Evolutionary conservation across 2,797 vertebrate species (phyloP), one percentile per base, ranked within the genome.

Genomic region (Cetoscarus ocellatus): DNA sequence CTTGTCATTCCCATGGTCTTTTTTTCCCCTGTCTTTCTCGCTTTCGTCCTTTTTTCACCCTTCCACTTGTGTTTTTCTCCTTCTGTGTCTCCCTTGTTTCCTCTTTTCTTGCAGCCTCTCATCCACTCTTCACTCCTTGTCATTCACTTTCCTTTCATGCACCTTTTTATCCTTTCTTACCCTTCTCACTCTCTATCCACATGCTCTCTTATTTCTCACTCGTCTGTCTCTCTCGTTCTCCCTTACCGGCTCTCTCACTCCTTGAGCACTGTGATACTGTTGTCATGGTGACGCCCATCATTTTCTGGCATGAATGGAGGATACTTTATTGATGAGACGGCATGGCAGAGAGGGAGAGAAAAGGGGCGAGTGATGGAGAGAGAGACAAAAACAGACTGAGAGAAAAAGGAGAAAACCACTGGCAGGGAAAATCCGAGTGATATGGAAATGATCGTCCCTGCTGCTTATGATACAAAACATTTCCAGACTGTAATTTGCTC

Each of bases 221-320:
- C 57, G 4, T 54, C 47, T 57, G 9, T 7, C 34, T 12, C 63
- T 36, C 59, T 67, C 48, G 47, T 69, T 80, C 71, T 77, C 67
- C 70, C 64, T 70, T 77, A 52, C 82, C 8, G 43, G 48, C 70
- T 85, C 80, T 72, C 86, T 83, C 80, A 56, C 86, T 92, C 80
- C 84, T 85, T 91, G 79, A 91, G 86, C 90, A 79, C 92, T 84
- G 82, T 92, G 92, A 94, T 92, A 92, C 91, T 90, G 94, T 95
- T 94, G 94, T 94, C 94, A 95, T 95, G 94, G 94, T 88, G 93
- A 95, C 90, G 77, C 90, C 90, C 92, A 93, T 95, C 93, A 94
- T 93, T 94, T 92, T 92, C 92, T 91, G 88, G 89, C 92, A 92
- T 94, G 92, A 94, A 94, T 93, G 93, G 91, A 91, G 90, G 90